These are phyloP conservation scores for Pongo pygmaeus DNA, from an alignment of 2,113 vertebrate species.

Conservation along the genomic window DNA sequence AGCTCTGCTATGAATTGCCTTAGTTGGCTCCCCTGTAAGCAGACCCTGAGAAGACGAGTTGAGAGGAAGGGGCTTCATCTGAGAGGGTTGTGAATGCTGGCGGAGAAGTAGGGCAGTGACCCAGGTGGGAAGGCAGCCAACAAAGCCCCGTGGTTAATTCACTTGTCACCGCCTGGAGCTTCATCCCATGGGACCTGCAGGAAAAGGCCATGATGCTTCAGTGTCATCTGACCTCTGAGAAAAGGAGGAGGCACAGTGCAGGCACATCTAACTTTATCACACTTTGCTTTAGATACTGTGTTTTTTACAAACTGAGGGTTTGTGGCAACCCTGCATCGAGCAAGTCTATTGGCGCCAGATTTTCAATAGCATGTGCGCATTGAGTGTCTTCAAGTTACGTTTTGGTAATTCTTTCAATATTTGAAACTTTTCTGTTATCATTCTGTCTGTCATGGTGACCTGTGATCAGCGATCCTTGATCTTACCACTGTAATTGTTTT, in stretches of 20 bases:
- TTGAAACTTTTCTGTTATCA: not conserved
- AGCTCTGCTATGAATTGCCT: not conserved
- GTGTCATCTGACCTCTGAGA: not conserved
- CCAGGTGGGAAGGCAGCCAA: not conserved
- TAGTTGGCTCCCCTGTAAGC: not conserved
- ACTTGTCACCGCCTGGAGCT: not conserved
- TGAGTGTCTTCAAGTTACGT: not conserved
- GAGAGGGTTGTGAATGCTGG: not conserved
- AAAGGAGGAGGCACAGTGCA: no score
- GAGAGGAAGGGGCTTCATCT: not conserved
- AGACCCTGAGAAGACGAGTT: not conserved
- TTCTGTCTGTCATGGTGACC: not conserved
- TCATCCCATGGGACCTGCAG: not conserved
- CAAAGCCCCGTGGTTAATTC: not conserved
- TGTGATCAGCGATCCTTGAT: not conserved
- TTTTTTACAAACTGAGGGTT: not conserved
- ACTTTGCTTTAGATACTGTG: no score
- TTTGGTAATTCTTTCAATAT: not conserved
- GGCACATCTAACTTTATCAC: no score
- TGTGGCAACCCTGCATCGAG: not conserved
- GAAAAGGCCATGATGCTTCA: not conserved
- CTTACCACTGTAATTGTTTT: not conserved
- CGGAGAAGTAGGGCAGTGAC: not conserved
- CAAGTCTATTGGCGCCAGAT: not conserved
- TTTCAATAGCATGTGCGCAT: not conserved